Base-by-base conservation (phyloP, 2,797 vertebrate species). In the Pachyuromys duprasi region DNA sequence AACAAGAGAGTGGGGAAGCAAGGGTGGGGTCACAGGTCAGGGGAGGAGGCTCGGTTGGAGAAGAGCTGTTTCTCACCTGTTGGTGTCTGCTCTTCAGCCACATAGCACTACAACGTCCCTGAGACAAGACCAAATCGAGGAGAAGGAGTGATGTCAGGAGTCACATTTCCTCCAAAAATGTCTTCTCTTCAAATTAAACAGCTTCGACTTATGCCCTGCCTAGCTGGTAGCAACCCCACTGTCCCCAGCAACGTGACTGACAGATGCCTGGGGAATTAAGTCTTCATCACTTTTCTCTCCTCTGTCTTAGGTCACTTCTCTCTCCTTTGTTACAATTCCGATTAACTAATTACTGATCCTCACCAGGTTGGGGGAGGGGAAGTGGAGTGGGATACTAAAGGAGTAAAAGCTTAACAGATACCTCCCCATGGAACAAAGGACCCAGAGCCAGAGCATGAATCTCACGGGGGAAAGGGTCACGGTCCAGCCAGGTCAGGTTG, bases 111-210 rank as follows among this genome's bases (percentile, higher is more conserved):
- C 0, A 26, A 67, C 3, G 39, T 63, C 81, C 75, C 26, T 17
- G 0, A 39, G 36, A 11, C 11, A 45, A 33, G 20, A 42, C 39
- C 1, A 0, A 42, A 5, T 60, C 55, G 17, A 53, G 39, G 20
- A 82, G 55, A 12, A 31, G 86, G 33, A 0, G 0, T 14, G 20
- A 63, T 8, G 8, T 12, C 24, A 91, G 67, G 31, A 42, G 67
- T 22, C 93, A 57, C 53, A 53, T 65, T 81, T 89, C 80, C 89
- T 94, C 74, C 70, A 72, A 26, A 81, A 70, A 88, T 28, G 63
- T 14, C 92, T 92, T 92, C 67, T 80, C 26, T 65, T 89, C 63
- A 14, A 42, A 82, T 12, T 2, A 36, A 65, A 89, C 14, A 80
- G 86, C 79, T 67, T 82, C 24, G 4, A 7, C 14, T 33, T 57